Base-by-base conservation (phyloP, 64 coral and sea anemone species). In the Exaiptasia diaphana region DNA sequence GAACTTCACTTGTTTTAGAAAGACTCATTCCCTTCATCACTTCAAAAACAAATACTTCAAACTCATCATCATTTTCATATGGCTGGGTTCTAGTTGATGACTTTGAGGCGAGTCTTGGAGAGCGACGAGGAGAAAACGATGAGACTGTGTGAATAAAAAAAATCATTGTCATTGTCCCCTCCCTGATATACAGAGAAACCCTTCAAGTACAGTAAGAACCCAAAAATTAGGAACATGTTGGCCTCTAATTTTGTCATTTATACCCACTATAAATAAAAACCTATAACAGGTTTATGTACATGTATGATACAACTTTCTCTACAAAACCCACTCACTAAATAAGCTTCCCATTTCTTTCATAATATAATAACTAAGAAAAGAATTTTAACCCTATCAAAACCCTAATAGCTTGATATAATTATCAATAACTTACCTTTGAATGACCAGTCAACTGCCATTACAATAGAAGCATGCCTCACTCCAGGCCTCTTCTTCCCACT, bases 371-470 rank as follows among this genome's bases (percentile, higher is more conserved):
- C n/a, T n/a, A n/a, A n/a, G n/a, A n/a, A 46, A 8, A 46, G 6
- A 46, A 8, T 46, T 46, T 6, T 46, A 8, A 46, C 15, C 15
- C 15, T 46, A 6, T 7, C 15, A 8, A 6, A 46, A 46, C 5
- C 15, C 5, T 7, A 46, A 46, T 46, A 8, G 43, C 15, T 46
- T 15, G 15, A 46, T 7, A 46, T 7, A 46, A 46, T 46, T 46
- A 46, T 46, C 15, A 55, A 55, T 21, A 55, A 55, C 52, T 55
- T 55, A 55, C 52, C 18, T 3, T 55, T 55, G 0, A 55, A 55
- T 21, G 64, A 37, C 64, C 64, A 69, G 32, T 69, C 64, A 35
- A 69, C 64, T 21, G 30, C 64, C 32, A 69, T 69, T n/a, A 35
- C n/a, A 39, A 69, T 69, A 34, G 20, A 38, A 38, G 64, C 25